A percentile compares a stretch with the other conserved stretches of the same genome.
These are phyloP conservation scores for Premnoplex brunnescens DNA, from an alignment of 2,797 vertebrate genomes.

Conservation along the genomic window DNA sequence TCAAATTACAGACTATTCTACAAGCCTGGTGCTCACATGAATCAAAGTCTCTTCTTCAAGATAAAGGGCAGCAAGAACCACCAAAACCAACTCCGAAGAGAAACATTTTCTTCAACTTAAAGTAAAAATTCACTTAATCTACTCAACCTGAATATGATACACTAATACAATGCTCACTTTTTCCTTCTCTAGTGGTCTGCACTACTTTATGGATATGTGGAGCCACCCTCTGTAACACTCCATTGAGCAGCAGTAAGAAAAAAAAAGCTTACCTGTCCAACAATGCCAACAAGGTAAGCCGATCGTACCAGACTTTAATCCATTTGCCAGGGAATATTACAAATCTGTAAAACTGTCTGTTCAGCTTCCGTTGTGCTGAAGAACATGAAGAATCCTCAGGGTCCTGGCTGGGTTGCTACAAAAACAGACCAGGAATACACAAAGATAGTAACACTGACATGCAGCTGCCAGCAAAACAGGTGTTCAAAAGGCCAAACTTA, in stretches of 20 bases:
- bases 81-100: not conserved
- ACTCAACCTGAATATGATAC: not conserved
- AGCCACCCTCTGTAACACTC: not conserved
- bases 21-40: not conserved
- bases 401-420: constrained; percentile 71
- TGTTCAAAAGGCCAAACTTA: not conserved
- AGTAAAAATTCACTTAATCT: not conserved
- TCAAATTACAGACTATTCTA: not conserved
- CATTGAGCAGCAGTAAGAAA: not conserved
- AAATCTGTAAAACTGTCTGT: constrained; percentile 90
- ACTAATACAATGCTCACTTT: not conserved
- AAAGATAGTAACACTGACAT: not conserved
- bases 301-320: constrained; percentile 93
- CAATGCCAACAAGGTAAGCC: constrained; percentile 88
- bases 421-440: constrained; percentile 25
- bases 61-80: not conserved
- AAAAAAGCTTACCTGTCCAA: constrained; percentile 85
- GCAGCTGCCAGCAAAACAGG: not conserved
- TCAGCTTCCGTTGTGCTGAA: constrained; percentile 86
- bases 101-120: not conserved
- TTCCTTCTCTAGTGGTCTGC: not conserved
- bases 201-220: not conserved
- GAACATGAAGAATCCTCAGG: constrained; percentile 88
- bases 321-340: constrained; percentile 92
- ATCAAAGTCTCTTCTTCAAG: not conserved